A percentile compares a stretch with the other conserved stretches of the same genome.
Conservation (phyloP, 2,113 vertebrate genomes). For the Proteles cristata region DNA sequence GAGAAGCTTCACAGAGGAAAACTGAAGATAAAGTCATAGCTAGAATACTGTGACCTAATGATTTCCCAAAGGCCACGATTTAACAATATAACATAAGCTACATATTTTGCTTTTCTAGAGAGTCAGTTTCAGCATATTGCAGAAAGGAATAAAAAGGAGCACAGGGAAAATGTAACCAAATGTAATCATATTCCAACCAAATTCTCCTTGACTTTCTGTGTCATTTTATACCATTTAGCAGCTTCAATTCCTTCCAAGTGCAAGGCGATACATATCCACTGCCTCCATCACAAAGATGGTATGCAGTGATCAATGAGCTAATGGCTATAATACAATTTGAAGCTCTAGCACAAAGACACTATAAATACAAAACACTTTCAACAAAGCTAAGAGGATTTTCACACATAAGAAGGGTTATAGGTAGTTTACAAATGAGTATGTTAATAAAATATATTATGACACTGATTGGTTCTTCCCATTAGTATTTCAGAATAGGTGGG, state of each 20-base stretch:
- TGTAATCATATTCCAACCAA: neutral
- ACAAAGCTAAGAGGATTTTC: conserved; percentile 34
- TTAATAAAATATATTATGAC: conserved; percentile 27
- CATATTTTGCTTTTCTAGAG: conserved; percentile 15
- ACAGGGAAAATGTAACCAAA: conserved; percentile 5
- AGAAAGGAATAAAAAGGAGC: neutral
- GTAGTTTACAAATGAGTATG: neutral
- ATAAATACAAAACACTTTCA: conserved; percentile 51
- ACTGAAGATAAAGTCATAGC: conserved; percentile 13
- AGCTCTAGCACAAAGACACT: neutral
- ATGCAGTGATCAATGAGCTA: conserved; percentile 21
- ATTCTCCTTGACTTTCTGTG: conserved; percentile 41
- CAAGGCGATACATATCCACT: neutral
- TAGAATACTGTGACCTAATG: conserved; percentile 34
- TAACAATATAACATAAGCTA: conserved; percentile 15
- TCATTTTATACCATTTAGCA: neutral
- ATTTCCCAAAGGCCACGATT: conserved; percentile 17
- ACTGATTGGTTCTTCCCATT: conserved; percentile 23
- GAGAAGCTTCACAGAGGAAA: neutral
- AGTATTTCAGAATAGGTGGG: conserved; percentile 48
- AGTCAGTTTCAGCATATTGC: conserved; percentile 25
- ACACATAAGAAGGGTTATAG: conserved; percentile 9
- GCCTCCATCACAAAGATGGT: neutral
- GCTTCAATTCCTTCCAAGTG: neutral
- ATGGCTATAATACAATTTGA: neutral